Percentiles rank a stretch among this genome's conserved stretches.
Evolutionary conservation across 92 coral and sea anemone species (phyloP).

Genomic region (Palythoa grandis): DNA sequence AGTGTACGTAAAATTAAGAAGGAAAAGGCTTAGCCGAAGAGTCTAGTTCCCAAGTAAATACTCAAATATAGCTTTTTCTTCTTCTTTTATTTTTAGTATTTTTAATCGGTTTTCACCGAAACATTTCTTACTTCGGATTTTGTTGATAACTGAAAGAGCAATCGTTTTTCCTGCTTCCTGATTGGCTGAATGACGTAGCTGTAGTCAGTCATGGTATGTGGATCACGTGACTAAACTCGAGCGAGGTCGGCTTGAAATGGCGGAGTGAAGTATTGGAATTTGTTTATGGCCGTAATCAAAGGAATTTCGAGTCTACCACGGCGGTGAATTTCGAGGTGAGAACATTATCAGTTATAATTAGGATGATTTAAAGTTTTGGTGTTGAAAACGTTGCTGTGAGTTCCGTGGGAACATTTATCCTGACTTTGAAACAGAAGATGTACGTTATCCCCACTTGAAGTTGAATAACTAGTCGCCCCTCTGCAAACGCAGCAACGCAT

Average conservation of each 20-base stretch:
- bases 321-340: slow-evolving; percentile 38
- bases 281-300: slow-evolving; percentile 34
- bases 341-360: slow-evolving; percentile 17
- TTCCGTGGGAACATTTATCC: neutral
- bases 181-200: slow-evolving; percentile 34
- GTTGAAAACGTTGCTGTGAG: slow-evolving; percentile 7
- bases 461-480: slow-evolving; percentile 16
- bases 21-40: too few species aligned
- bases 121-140: neutral
- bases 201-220: slow-evolving; percentile 6
- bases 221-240: slow-evolving; percentile 54
- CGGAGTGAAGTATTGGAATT: slow-evolving; percentile 27
- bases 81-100: too few species aligned
- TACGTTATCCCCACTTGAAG: neutral
- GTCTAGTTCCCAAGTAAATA: too few species aligned
- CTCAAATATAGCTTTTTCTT: too few species aligned
- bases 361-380: neutral
- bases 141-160: neutral
- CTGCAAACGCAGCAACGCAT: neutral
- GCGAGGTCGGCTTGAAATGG: slow-evolving; percentile 59
- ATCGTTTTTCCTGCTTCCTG: neutral
- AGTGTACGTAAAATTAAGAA: too few species aligned
- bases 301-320: slow-evolving; percentile 37
- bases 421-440: slow-evolving; percentile 41
- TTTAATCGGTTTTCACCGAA: neutral